Evolutionary conservation across 2,888 invertebrate genomes (phyloP), one percentile per base, ranked within the genome.

Genomic region (Latrodectus elegans): DNA sequence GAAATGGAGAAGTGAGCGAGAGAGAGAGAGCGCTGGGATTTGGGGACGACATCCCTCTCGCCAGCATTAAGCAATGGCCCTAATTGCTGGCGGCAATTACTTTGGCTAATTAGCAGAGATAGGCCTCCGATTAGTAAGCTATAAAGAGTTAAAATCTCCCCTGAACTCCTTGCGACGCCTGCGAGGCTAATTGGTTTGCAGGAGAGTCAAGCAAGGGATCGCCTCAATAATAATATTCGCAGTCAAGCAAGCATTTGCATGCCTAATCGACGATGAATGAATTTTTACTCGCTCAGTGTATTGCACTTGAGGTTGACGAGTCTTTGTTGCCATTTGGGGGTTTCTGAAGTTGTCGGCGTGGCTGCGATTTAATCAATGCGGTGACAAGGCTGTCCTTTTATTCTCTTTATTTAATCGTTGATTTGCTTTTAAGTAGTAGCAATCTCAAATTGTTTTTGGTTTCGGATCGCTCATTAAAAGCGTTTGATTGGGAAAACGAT

Each of bases 61-160:
- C 80, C 71, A 81, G 76, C 68, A 70, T 81, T 81, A 81, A 86
- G 80, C 80, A 86, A 81, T 76, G 80, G 72, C 71, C 80, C 67
- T 86, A 81, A 81, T 76, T 86, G 86, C 76, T 76, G 26, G 11
- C 52, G 76, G 80, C 86, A 86, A 86, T 86, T 86, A 86, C 86
- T 81, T 80, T 86, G 72, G 81, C 80, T 86, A 86, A 86, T 86
- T 86, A 86, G 81, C 68, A 73, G 85, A 75, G 80, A 80, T 85
- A 75, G 70, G 73, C 73, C 81, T 71, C 80, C 64, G 80, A 86
- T 86, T 81, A 86, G 79, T 70, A 79, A 85, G 85, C 85, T 64
- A 79, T 84, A 78, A 75, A 80, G 79, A 85, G 79, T 75, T 70
- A 49, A 84, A 84, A 78, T 65, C 72, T 79, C 78, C 67, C 38